Evolutionary conservation across 2,113 vertebrate species (phyloP), one percentile per base, ranked within the genome.

Genomic region (Conger conger): DNA sequence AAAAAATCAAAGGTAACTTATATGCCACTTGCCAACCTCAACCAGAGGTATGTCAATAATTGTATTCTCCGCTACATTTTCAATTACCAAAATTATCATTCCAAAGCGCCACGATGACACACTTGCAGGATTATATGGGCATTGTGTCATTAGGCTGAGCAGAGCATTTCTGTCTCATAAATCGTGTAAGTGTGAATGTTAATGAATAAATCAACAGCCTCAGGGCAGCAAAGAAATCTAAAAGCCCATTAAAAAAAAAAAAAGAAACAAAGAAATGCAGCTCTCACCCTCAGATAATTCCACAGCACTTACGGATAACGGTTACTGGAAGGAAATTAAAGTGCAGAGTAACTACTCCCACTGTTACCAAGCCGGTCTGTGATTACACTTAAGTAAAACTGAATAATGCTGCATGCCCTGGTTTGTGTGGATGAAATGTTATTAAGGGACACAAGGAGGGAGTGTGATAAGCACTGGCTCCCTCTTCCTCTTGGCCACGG

Each of bases 381-480:
- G 38, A 80, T 80, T 80, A 80, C 37, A 80, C 79, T 42, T 80
- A 45, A 80, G 38, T 50, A 45, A n/a, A n/a, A 45, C 17, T 80
- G 57, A 63, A 63, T 63, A 63, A 23, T 63, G 3, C 18, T 27
- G 18, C 57, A 5, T 63, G 57, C 57, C 1, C 2, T n/a, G 3
- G 79, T 80, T 80, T 50, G 38, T 20, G 40, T 3, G 4, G 27
- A 45, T n/a, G 27, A n/a, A 45, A 80, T 30, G 4, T 27, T 45
- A 9, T 38, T 30, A 30, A 45, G 9, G n/a, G 11, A 3, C 38
- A 45, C 79, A 50, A 45, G 30, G 27, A 27, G 42, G n/a, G 17
- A 42, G 37, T 33, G 68, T 73, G 68, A 63, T 27, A 63, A 63
- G 20, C 57, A 63, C 5, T 5, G 23, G 23, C 57, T 23, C 57